Evolutionary conservation across 2,797 vertebrate species (phyloP).

Genomic region (Trachurus trachurus): DNA sequence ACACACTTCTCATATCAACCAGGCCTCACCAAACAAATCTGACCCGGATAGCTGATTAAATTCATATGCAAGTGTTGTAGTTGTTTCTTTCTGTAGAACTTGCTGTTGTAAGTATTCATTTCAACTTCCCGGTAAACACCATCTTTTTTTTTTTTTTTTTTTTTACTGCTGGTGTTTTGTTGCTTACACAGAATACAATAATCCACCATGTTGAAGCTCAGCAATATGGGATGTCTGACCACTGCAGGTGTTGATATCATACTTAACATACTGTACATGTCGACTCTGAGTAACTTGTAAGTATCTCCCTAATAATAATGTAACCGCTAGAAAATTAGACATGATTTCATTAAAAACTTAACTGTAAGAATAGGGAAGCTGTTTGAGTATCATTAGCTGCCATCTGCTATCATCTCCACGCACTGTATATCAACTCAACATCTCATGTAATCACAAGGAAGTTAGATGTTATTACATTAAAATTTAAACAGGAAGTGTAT

Average conservation of each 20-base stretch:
- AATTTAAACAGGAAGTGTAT: conserved; percentile 72
- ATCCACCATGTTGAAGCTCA: conserved; percentile 2
- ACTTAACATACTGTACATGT: not conserved
- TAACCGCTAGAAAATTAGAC: conserved; percentile 18
- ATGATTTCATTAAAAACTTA: conserved; percentile 49
- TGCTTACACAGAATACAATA: conserved; percentile 10
- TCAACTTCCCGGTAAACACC: not conserved
- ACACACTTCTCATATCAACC: conserved; percentile 76
- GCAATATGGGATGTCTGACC: conserved; percentile 11
- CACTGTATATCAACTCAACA: conserved; percentile 62
- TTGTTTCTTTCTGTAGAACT: conserved; percentile 31
- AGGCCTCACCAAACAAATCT: conserved; percentile 64
- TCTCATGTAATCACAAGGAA: conserved; percentile 76
- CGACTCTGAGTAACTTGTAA: not conserved
- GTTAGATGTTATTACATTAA: conserved; percentile 72
- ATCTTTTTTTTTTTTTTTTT: not conserved
- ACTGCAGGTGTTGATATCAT: not conserved
- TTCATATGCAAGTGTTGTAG: conserved; percentile 28
- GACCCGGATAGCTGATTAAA: conserved; percentile 71
- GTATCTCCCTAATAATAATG: not conserved
- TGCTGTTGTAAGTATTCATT: conserved; percentile 20
- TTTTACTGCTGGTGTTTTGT: not conserved
- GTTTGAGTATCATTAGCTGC: conserved; percentile 69
- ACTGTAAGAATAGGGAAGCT: conserved; percentile 51
- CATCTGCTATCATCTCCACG: conserved; percentile 62